A percentile compares a stretch with the other conserved stretches of the same genome.
Evolutionary conservation across 1,140 invertebrate species (phyloP).

Genomic region (Eumeta japonica): DNA sequence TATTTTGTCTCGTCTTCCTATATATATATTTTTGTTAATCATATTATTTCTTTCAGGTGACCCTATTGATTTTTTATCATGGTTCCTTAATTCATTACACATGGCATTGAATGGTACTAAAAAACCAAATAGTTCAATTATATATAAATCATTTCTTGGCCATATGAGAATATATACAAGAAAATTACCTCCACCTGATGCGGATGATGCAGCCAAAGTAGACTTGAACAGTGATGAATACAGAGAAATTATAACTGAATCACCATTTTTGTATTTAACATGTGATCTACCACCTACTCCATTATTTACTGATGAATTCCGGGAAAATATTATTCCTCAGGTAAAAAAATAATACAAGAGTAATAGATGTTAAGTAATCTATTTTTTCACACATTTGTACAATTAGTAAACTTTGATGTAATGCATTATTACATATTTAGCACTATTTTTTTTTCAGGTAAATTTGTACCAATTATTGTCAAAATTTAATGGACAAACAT

Average conservation of each 20-base stretch:
- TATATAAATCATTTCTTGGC: conserved; percentile 94
- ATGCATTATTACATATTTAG: conserved; percentile 6
- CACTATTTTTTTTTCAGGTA: conserved; percentile 70
- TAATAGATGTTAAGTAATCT: background rate
- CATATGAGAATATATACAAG: conserved; percentile 92
- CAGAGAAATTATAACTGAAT: conserved; percentile 81
- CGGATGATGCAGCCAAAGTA: conserved; percentile 85
- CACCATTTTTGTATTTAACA: conserved; percentile 92
- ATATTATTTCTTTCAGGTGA: conserved; percentile 69
- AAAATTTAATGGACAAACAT: conserved; percentile 94
- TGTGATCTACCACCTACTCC: conserved; percentile 96
- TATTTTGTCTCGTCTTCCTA: conserved; percentile 1
- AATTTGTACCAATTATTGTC: conserved; percentile 89
- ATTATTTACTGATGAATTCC: conserved; percentile 94
- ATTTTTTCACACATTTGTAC: background rate
- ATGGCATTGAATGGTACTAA: conserved; percentile 84
- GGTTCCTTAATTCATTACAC: conserved; percentile 94
- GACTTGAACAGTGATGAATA: conserved; percentile 83
- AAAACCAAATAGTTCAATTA: conserved; percentile 83
- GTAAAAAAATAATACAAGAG: conserved; percentile 40
- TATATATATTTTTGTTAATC: conserved; percentile 7
- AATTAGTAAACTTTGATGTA: conserved; percentile 7
- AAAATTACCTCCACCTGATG: conserved; percentile 91
- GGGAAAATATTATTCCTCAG: conserved; percentile 98
- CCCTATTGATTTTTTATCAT: conserved; percentile 94